A percentile compares a stretch with the other conserved stretches of the same genome.
Evolutionary conservation across 2,888 invertebrate species (phyloP).

Genomic region (Diplolepis rosae): DNA sequence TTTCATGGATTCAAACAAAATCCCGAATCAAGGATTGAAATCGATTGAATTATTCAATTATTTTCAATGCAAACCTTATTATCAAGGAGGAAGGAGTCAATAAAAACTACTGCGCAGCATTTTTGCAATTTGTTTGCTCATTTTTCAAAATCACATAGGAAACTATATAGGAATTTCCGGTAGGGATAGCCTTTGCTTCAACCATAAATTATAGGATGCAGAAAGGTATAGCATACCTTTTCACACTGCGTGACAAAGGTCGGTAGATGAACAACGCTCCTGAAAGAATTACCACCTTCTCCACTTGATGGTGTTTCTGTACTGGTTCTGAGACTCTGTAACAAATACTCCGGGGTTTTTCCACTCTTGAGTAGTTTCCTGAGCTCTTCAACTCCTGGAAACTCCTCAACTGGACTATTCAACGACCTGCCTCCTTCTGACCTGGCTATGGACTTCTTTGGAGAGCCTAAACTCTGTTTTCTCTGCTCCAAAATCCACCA

Average conservation of each 20-base stretch:
- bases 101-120: no score
- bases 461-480: slow-evolving; percentile 69
- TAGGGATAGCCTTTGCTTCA: no score
- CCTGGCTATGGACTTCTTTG: slow-evolving; percentile 75
- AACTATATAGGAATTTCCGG: no score
- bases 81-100: no score
- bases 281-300: slow-evolving; percentile 74
- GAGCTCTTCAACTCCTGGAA: slow-evolving; percentile 81
- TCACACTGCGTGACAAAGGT: slow-evolving; percentile 83
- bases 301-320: slow-evolving; percentile 75
- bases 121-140: no score
- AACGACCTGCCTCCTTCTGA: slow-evolving; percentile 74
- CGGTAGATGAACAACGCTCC: slow-evolving; percentile 84
- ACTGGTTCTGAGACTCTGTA: slow-evolving; percentile 79
- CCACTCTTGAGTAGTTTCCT: slow-evolving; percentile 83
- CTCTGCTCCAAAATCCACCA: slow-evolving; percentile 84
- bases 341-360: slow-evolving; percentile 79
- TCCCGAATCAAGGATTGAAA: no score
- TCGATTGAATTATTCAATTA: no score
- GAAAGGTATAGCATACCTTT: slow-evolving; percentile 78
- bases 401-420: slow-evolving; percentile 75
- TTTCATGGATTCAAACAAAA: no score
- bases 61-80: no score
- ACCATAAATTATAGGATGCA: no score
- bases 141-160: no score